Base-by-base conservation (phyloP, 2,888 invertebrate genomes). In the Aleiodes alternator region DNA sequence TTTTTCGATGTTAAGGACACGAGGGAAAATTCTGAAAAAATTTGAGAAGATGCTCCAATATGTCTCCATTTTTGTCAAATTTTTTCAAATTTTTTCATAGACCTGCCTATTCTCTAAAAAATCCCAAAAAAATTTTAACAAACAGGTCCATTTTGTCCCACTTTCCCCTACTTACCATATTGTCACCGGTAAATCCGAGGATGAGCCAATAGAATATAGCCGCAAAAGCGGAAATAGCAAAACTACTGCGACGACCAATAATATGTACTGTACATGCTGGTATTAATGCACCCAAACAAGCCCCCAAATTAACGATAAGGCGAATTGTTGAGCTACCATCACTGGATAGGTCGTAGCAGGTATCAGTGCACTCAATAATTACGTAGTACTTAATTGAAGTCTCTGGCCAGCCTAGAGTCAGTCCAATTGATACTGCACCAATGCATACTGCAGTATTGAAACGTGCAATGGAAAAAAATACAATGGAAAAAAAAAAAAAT, bases 381-480 rank as follows among this genome's bases (percentile, higher is more conserved):
- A 77, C n/a, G 56, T 77, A 66, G 48, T 80, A 75, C 0, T 53
- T 55, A 23, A 80, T 70, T 1, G 78, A 79, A 11, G 80, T 78
- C 29, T 74, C 71, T 11, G 81, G 81, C 81, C 81, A 82, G 16
- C 82, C 82, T 29, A 82, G 64, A 7, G 82, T 80, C 69, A 83
- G 23, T 11, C 84, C 83, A 48, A 81, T 75, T 51, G 80, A 82
- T 6, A 80, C 68, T 6, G 82, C 80, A n/a, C 83, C 82, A 8
- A 83, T 69, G 59, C 80, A 81, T n/a, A 83, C 83, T 83, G 11
- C 14, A 38, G 68, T 9, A 68, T 68, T 68, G 0, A 29, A 51
- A 16, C 6, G 50, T 68, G 23, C n/a, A 31, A n/a, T n/a, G n/a
- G n/a, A n/a, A 56, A 59, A 23, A 23, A 1, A 23, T 2, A 23